A percentile compares a stretch with the other conserved stretches of the same genome.
phyloP scores from a whole-genome alignment of 2,797 vertebrate species.

The Crocodylus rhombifer region DNA sequence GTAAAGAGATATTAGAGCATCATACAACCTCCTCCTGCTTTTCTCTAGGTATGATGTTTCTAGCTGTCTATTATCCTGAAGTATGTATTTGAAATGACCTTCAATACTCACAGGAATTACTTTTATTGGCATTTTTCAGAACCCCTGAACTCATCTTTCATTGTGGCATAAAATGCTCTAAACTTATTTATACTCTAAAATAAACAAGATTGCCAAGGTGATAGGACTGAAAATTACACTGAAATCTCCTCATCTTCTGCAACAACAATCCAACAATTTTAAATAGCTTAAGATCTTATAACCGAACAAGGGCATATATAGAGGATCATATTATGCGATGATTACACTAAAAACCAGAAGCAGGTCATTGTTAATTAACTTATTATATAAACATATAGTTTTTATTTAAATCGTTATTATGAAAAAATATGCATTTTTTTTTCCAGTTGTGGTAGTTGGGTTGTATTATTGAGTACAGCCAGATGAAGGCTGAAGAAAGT shows the following conservation, averaged over 20 bases:
- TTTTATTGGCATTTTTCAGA: constrained; percentile 9
- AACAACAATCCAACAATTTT: constrained; percentile 15
- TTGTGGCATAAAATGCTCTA: neutral
- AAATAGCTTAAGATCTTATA: neutral
- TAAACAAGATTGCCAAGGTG: constrained; percentile 54
- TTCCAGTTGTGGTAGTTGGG: neutral
- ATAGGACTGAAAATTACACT: constrained; percentile 51
- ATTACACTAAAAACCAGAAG: neutral
- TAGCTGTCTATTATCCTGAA: constrained; percentile 63
- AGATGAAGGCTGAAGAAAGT: neutral
- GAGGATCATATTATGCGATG: neutral
- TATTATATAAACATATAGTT: neutral
- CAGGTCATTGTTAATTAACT: neutral
- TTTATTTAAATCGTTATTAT: neutral
- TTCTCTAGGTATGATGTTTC: constrained; percentile 63
- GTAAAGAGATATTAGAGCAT: constrained; percentile 48
- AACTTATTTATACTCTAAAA: constrained; percentile 31
- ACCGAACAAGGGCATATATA: neutral
- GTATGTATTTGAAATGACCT: constrained; percentile 35
- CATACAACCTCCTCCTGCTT: constrained; percentile 47
- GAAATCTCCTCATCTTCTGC: neutral
- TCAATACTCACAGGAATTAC: constrained; percentile 31
- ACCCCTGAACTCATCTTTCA: constrained; percentile 44
- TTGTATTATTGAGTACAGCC: neutral
- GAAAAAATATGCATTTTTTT: neutral